Evolutionary conservation across 2,113 vertebrate genomes (phyloP), one percentile per base, ranked within the genome.

Genomic region (Ibidorhyncha struthersii): DNA sequence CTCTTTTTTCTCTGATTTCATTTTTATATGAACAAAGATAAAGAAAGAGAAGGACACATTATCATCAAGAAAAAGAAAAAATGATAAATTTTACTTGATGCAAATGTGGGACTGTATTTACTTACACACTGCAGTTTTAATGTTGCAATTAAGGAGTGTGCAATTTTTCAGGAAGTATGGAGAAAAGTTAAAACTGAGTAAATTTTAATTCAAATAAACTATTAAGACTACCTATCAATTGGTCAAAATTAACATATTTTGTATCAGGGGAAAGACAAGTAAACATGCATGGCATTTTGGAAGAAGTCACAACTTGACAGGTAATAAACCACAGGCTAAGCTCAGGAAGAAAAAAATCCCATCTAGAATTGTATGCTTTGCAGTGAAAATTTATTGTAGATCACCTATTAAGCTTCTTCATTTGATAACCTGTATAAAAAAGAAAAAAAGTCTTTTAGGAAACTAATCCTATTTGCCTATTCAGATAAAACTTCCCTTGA

Each of bases 221-320:
- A 62, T 79, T 50, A 77, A 73, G 82, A 32, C 14, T 95, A 91
- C 45, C n/a, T 84, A 90, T 41, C 32, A 58, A 71, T 94, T 93
- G 82, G 91, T 94, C 76, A 94, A 84, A 86, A 92, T 95, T 84
- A 90, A n/a, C 79, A 93, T 93, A 91, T 81, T 82, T 63, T 73
- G 3, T 88, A 20, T 70, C 55, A 80, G 12, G 49, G 34, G 55
- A 91, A 89, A 67, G 7, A 12, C 17, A 94, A 81, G 52, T 81
- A 86, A 93, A 78, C 67, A 81, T 34, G 38, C 14, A n/a, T 74
- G 74, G 29, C 58, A 96, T 95, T 93, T 95, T 79, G 43, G 53
- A 87, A 86, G 26, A 89, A 74, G 83, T 84, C 74, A 78, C 17
- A 94, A 43, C 40, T 59, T 94, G 66, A 82, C 53, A 91, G 70